Base-by-base conservation (phyloP, 2,113 vertebrate species). In the Psittacula cyanocephala region DNA sequence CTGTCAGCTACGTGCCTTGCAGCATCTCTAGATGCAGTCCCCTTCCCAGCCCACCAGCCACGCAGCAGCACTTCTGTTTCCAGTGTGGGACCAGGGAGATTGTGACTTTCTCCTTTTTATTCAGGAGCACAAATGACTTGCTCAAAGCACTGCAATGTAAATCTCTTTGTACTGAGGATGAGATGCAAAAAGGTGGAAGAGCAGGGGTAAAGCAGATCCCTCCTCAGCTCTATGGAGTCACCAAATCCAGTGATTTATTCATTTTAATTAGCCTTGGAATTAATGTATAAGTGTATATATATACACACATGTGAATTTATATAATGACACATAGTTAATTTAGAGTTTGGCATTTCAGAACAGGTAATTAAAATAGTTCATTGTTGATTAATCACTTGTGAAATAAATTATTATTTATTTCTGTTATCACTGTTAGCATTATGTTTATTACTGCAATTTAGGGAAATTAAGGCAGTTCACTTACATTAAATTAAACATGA, bases 401-500 rank as follows among this genome's bases (percentile, higher is more conserved):
- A 96, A 97, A 96, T 94, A 96, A 96, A 97, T 76, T 63, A 79
- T 95, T 91, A 92, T 37, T 37, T 37, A 37, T 37, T 37, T 37
- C 37, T 37, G 37, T 37, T 47, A 91, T 88, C 86, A 91, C 92
- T 75, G 91, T 87, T 74, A 86, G 55, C 69, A 28, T 93, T 86
- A 91, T 95, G 95, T 92, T 90, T 96, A 75, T 95, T 76, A 41
- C 43, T 29, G 96, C 96, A 91, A 96, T 97, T 95, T 95, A 78
- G 92, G 89, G 95, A 91, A 96, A 97, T 97, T 96, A 97, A 96
- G 94, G 88, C 87, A 87, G 93, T 91, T 94, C 79, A 72, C 81
- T 94, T 93, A 81, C 95, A 95, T 94, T 96, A 94, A 96, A 96
- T 96, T 97, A 96, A 96, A 96, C 91, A 91, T 49, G 88, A 94